Conservation (phyloP, 2,888 invertebrate genomes). For the Dynastes maya region DNA sequence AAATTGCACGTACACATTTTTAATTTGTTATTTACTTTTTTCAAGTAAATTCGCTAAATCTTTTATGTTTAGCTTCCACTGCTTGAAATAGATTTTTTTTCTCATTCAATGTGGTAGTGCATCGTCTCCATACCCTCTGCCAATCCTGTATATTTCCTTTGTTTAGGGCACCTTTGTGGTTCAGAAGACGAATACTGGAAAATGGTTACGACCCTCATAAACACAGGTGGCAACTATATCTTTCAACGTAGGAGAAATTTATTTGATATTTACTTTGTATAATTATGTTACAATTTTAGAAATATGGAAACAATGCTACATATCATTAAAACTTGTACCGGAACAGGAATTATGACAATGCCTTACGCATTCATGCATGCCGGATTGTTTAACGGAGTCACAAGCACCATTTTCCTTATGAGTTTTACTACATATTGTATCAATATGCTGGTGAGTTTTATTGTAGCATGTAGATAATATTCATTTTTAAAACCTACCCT, state of each 20-base stretch:
- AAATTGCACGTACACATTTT: no score
- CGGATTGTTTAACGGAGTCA: constrained; percentile 44
- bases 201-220: constrained; percentile 45
- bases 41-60: no score
- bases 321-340: constrained; percentile 37
- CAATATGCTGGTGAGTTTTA: constrained; percentile 24
- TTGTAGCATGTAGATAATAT: background rate
- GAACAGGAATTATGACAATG: constrained; percentile 41
- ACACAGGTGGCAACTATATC: constrained; percentile 9
- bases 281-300: constrained; percentile 13
- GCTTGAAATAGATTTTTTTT: no score
- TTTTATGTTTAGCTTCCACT: no score
- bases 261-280: background rate
- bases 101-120: no score
- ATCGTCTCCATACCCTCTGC: no score
- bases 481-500: background rate
- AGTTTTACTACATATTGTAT: constrained; percentile 38
- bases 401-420: constrained; percentile 23
- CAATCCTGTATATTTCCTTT: background rate
- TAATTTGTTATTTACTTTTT: no score
- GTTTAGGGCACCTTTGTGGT: constrained; percentile 35
- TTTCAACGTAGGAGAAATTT: constrained; percentile 29
- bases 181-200: constrained; percentile 30
- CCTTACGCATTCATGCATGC: constrained; percentile 39
- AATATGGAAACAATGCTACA: constrained; percentile 42